These are phyloP conservation scores for Drosophila melanosoma DNA, from an alignment of 2,888 invertebrate species.

Conservation along the genomic window DNA sequence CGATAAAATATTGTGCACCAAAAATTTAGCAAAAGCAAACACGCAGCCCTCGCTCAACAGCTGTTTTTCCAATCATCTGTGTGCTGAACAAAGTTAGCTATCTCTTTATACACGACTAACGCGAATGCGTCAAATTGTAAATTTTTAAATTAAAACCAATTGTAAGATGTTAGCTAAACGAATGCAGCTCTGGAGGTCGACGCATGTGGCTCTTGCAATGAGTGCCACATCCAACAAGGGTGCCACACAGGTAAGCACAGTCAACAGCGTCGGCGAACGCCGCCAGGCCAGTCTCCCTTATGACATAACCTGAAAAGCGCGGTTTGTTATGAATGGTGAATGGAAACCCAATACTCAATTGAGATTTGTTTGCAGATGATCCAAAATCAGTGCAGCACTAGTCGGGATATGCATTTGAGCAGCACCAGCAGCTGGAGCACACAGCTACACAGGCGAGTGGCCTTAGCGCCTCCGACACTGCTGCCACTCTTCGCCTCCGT, in stretches of 20 bases:
- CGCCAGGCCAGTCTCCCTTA: conserved; percentile 17
- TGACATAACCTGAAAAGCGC: conserved; percentile 82
- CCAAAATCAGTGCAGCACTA: conserved; percentile 19
- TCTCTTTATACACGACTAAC: conserved; percentile 42
- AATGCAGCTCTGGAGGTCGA: conserved; percentile 70
- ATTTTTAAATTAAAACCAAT: conserved; percentile 54
- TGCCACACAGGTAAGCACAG: conserved; percentile 64
- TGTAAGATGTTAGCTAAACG: conserved; percentile 69
- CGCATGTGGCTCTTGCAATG: conserved; percentile 42
- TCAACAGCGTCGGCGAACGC: conserved; percentile 18
- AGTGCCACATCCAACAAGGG: conserved; percentile 44
- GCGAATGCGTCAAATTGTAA: conserved; percentile 40
- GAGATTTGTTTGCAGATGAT: conserved; percentile 32
- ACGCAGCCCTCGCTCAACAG: conserved; percentile 40
- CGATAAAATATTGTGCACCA: conserved; percentile 1
- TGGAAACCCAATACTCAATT: conserved; percentile 5
- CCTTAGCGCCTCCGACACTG: conserved; percentile 6
- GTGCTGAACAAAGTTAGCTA: conserved; percentile 9
- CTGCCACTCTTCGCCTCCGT: conserved; percentile 32
- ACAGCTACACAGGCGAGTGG: conserved; percentile 1
- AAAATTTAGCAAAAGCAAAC: background rate
- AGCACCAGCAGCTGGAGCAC: conserved; percentile 31
- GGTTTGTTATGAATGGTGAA: conserved; percentile 47
- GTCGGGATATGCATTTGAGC: conserved; percentile 70
- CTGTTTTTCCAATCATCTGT: conserved; percentile 44